phyloP scores from a whole-genome alignment of 2,888 invertebrate genomes.

The Argynnis bischoffii region DNA sequence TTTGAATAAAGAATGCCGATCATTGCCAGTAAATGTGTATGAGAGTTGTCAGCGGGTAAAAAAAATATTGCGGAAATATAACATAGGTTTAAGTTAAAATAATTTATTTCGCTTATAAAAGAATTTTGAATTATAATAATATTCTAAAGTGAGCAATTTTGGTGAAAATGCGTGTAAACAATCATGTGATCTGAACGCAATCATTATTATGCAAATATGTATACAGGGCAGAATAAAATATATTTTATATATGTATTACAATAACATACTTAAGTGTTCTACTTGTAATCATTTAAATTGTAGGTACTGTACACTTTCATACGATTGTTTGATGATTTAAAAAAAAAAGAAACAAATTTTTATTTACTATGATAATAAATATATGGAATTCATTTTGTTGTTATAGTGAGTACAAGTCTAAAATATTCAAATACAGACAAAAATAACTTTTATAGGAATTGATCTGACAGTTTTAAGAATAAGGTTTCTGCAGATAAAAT shows the following conservation, averaged over 20 bases:
- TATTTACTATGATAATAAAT: constrained; percentile 2
- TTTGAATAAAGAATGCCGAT: constrained; percentile 48
- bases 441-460: background rate
- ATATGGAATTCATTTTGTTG: background rate
- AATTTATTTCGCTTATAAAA: constrained; percentile 56
- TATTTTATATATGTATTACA: constrained; percentile 48
- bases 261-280: constrained; percentile 2
- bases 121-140: constrained; percentile 18
- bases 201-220: constrained; percentile 41
- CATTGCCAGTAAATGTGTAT: constrained; percentile 47
- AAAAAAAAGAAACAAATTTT: background rate
- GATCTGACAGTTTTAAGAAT: background rate
- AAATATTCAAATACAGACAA: background rate
- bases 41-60: constrained; percentile 43
- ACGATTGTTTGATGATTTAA: background rate
- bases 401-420: background rate
- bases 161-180: constrained; percentile 39
- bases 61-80: constrained; percentile 51
- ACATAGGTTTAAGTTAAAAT: constrained; percentile 57
- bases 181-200: constrained; percentile 58
- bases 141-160: constrained; percentile 60
- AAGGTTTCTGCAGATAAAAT: no score
- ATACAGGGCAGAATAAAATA: constrained; percentile 60
- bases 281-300: constrained; percentile 5
- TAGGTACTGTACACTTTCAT: background rate